Conservation (phyloP, 2,797 vertebrate genomes). For the Gambelia wislizenii region DNA sequence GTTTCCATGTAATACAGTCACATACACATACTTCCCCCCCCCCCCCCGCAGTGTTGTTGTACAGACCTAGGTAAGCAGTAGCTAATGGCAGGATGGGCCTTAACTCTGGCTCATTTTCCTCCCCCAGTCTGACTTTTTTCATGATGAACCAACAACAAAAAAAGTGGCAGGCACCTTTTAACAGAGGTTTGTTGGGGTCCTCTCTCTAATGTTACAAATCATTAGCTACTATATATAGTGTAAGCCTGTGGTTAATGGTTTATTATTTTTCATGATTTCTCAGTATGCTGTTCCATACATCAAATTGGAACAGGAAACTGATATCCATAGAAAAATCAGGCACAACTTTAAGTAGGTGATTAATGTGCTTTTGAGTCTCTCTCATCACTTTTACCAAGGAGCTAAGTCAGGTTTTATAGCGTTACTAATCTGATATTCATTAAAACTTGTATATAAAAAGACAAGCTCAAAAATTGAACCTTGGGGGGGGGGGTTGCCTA, state of each 20-base stretch:
- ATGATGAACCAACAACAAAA: not conserved
- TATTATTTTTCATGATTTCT: conserved; percentile 22
- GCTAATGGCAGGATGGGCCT: too few relatives aligned
- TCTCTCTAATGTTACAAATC: not conserved
- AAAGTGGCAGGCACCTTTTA: not conserved
- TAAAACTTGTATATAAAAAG: conserved; percentile 20
- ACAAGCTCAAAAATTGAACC: conserved; percentile 12
- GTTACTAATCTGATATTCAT: conserved; percentile 38
- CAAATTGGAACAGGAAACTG: not conserved
- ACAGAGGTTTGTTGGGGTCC: not conserved
- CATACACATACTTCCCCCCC: too few relatives aligned
- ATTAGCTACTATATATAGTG: not conserved
- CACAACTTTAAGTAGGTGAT: conserved; percentile 38
- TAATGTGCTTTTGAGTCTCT: conserved; percentile 27
- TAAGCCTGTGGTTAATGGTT: not conserved
- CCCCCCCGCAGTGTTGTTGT: not conserved
- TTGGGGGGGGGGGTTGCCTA: not conserved
- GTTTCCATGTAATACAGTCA: not conserved
- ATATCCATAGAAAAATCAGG: conserved; percentile 11
- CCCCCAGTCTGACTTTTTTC: not conserved
- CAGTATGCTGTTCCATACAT: not conserved
- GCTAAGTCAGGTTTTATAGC: conserved; percentile 16
- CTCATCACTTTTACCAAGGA: conserved; percentile 6
- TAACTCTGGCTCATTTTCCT: too few relatives aligned
- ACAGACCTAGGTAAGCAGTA: too few relatives aligned